Percentiles rank a stretch among this genome's conserved stretches.
These are phyloP conservation scores for Cebus imitator DNA, from an alignment of 2,113 vertebrate genomes.

Conservation along the genomic window DNA sequence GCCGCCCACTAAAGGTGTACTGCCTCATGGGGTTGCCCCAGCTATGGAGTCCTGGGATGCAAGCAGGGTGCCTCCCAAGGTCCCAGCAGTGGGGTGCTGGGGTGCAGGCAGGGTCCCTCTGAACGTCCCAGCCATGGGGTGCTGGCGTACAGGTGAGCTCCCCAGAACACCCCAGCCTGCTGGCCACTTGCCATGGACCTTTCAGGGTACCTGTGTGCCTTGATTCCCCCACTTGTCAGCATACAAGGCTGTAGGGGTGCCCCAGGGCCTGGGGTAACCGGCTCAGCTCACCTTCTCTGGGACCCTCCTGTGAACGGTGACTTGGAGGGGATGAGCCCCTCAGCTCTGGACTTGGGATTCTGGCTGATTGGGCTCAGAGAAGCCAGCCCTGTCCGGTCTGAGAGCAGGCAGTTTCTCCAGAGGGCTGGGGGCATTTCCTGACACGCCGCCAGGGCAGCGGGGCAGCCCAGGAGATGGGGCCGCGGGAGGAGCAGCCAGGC, in stretches of 20 bases:
- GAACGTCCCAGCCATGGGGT: no score
- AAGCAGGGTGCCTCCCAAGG: no score
- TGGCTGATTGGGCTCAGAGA: neutral
- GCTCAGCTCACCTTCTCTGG: neutral
- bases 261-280: neutral
- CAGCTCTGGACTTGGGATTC: neutral
- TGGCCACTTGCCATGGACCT: fast-evolving
- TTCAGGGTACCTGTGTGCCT: neutral
- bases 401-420: neutral
- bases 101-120: no score
- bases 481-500: neutral
- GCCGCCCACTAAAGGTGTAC: no score
- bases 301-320: neutral
- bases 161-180: no score
- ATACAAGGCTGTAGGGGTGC: neutral
- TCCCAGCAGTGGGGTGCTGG: no score
- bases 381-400: neutral
- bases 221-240: neutral
- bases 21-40: no score
- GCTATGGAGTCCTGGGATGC: neutral
- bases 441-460: neutral
- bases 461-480: neutral
- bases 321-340: neutral
- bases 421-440: neutral
- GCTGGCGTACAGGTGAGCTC: no score